Conservation (phyloP, 2,888 invertebrate species). For the Halictus ligatus region DNA sequence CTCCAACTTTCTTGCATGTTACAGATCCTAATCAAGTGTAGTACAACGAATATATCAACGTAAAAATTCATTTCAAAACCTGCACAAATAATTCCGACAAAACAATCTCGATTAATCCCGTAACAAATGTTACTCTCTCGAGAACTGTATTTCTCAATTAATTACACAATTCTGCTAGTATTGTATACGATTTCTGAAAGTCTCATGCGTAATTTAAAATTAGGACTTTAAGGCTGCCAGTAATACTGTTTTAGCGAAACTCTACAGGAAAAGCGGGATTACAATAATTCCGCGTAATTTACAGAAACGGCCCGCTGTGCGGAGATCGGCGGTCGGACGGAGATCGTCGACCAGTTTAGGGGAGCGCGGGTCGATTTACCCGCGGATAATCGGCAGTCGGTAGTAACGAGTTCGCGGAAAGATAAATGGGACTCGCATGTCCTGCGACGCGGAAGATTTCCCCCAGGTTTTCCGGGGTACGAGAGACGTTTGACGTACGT, state of each 20-base stretch:
- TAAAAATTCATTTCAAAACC: no score
- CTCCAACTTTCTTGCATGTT: no score
- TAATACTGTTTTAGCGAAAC: no score
- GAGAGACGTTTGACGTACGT: conserved; percentile 76
- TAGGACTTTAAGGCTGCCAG: no score
- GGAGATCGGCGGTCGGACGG: background rate
- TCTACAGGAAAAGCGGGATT: background rate
- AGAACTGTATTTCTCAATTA: background rate
- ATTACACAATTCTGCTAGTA: no score
- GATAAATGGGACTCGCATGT: conserved; percentile 81
- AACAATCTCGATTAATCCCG: background rate
- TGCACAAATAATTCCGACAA: no score
- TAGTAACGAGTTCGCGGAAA: conserved; percentile 62
- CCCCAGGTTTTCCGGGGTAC: conserved; percentile 81
- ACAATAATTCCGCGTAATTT: background rate
- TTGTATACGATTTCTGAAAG: no score
- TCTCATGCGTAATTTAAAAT: no score
- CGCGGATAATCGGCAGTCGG: conserved; percentile 51
- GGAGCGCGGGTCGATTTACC: conserved; percentile 46
- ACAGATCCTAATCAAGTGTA: no score
- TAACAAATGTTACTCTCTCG: background rate
- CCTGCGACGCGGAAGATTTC: conserved; percentile 80
- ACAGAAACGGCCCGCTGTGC: background rate
- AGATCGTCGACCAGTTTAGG: background rate
- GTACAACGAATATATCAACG: no score